phyloP scores from a whole-genome alignment of 2,888 invertebrate species.

The Eupithecia pulchellata region DNA sequence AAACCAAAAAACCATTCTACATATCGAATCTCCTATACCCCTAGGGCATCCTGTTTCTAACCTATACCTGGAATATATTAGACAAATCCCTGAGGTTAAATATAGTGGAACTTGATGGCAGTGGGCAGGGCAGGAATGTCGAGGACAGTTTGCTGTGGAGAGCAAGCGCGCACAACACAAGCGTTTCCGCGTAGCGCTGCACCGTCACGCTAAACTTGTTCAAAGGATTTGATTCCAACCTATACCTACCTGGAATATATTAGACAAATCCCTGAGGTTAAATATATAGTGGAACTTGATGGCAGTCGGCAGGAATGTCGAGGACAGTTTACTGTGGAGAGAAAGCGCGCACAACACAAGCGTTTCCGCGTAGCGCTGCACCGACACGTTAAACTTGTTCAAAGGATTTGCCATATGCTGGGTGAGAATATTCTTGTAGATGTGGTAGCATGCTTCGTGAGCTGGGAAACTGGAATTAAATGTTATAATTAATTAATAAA shows the following conservation, averaged over 20 bases:
- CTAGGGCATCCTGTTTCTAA: too few relatives aligned
- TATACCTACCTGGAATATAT: constrained; percentile 93
- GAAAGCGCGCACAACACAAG: constrained; percentile 90
- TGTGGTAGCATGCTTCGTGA: constrained; percentile 91
- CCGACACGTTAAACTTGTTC: constrained; percentile 87
- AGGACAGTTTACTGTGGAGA: constrained; percentile 90
- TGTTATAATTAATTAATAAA: neutral
- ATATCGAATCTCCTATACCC: too few relatives aligned
- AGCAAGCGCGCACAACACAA: constrained; percentile 90
- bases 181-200: constrained; percentile 83
- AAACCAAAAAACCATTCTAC: too few relatives aligned
- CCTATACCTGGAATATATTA: constrained; percentile 92
- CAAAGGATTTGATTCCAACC: constrained; percentile 74
- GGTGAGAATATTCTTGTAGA: constrained; percentile 92
- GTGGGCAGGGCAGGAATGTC: constrained; percentile 96
- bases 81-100: constrained; percentile 97
- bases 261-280: constrained; percentile 96
- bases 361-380: constrained; percentile 86
- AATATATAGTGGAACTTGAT: constrained; percentile 98
- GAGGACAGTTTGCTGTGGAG: constrained; percentile 91
- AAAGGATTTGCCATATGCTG: constrained; percentile 89
- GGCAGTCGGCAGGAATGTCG: constrained; percentile 95
- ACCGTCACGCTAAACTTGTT: constrained; percentile 88
- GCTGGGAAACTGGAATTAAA: constrained; percentile 89
- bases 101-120: constrained; percentile 96